A percentile compares a stretch with the other conserved stretches of the same genome.
phyloP scores from a whole-genome alignment of 2,113 vertebrate species.

The Pedetes capensis region DNA sequence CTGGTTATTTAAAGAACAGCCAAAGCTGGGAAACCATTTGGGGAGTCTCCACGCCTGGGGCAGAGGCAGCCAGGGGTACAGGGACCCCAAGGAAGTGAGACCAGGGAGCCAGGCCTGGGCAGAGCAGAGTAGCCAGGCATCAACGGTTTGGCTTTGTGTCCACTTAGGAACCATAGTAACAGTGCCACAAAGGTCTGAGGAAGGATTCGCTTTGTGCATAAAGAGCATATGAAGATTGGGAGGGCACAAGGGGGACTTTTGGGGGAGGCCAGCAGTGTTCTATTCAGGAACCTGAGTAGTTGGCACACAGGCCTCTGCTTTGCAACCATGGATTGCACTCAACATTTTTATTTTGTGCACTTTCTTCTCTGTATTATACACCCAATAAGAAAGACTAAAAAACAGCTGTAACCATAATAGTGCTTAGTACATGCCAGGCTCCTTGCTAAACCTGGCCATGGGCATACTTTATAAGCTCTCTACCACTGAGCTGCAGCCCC shows the following conservation, averaged over 20 bases:
- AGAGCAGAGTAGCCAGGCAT: neutral
- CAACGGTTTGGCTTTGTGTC: neutral
- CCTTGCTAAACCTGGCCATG: neutral
- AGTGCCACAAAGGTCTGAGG: neutral
- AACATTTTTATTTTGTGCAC: neutral
- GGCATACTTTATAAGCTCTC: neutral
- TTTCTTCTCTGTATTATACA: neutral
- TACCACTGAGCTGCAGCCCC: neutral
- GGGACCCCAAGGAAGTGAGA: neutral
- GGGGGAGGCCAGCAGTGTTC: neutral
- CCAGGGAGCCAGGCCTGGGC: neutral
- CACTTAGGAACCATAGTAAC: neutral
- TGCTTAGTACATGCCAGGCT: neutral
- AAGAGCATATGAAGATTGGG: neutral
- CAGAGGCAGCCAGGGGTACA: neutral
- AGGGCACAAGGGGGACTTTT: neutral
- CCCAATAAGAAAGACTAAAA: neutral
- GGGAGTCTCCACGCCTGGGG: constrained; percentile 19
- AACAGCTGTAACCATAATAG: neutral
- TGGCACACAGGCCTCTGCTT: neutral
- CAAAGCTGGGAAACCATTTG: neutral
- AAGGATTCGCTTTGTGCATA: neutral
- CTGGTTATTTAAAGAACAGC: constrained; percentile 74
- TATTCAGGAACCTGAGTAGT: neutral
- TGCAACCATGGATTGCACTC: neutral